Conservation (phyloP, 1,140 invertebrate species). For the Doryteuthis pealeii region DNA sequence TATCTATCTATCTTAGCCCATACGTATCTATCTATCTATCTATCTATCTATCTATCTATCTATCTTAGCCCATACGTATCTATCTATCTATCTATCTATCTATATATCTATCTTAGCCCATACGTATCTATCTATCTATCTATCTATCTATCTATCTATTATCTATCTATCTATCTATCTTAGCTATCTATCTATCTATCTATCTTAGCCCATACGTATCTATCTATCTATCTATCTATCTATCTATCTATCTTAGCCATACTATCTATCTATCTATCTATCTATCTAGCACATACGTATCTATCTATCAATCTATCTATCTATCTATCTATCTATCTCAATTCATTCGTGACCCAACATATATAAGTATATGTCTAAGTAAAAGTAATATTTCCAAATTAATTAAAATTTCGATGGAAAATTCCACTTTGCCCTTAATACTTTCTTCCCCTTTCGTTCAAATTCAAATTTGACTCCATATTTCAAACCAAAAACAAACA, state of each 20-base stretch:
- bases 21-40: too few relatives aligned
- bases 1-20: too few relatives aligned
- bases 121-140: too few relatives aligned
- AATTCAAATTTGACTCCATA: not conserved
- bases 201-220: not conserved
- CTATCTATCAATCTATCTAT: not conserved
- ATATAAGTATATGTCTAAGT: not conserved
- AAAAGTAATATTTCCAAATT: not conserved
- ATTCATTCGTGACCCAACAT: not conserved
- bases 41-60: slow-evolving; percentile 2
- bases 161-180: too few relatives aligned
- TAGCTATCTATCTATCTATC: too few relatives aligned
- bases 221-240: too few relatives aligned
- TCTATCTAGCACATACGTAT: not conserved
- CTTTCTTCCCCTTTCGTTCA: not conserved
- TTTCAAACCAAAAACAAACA: not conserved
- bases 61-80: not conserved
- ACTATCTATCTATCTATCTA: not conserved
- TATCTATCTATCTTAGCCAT: too few relatives aligned
- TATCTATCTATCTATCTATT: too few relatives aligned
- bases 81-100: too few relatives aligned
- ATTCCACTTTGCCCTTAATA: not conserved
- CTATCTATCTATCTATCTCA: not conserved
- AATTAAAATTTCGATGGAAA: not conserved
- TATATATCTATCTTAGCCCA: too few relatives aligned